Conservation (phyloP, 2,113 vertebrate species). For the Bolborhynchus lineola region DNA sequence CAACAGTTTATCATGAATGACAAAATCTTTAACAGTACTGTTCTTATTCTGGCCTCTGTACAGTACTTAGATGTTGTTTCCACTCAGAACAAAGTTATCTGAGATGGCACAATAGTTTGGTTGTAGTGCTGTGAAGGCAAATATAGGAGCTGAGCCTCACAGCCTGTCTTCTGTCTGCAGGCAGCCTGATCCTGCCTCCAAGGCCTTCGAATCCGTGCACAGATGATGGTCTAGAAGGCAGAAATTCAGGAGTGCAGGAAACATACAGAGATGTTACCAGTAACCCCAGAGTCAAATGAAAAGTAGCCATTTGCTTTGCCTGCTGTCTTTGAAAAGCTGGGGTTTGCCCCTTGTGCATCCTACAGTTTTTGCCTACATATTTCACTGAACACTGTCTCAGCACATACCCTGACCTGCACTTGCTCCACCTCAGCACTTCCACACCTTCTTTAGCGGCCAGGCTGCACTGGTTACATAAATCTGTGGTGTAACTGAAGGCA, state of each 20-base stretch:
- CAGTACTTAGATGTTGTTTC: not conserved
- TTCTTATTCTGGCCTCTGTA: not conserved
- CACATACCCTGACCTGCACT: not conserved
- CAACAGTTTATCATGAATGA: not conserved
- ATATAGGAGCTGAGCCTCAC: not conserved
- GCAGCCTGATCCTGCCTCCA: not conserved
- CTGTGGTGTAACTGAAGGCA: not conserved
- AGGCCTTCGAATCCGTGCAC: not conserved
- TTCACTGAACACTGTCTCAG: not conserved
- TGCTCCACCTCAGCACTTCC: not conserved
- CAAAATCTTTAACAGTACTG: not conserved
- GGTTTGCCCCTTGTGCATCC: not conserved
- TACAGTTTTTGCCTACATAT: not conserved
- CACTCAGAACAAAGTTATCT: not conserved
- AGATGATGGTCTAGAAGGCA: not conserved
- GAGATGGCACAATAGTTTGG: not conserved
- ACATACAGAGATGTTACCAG: fast-evolving
- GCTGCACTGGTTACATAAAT: no score
- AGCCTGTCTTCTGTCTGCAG: not conserved
- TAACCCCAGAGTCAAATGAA: not conserved
- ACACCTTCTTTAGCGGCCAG: not conserved
- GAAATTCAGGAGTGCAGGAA: not conserved
- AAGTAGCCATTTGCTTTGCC: not conserved
- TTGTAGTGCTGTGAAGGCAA: not conserved
- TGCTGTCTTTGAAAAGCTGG: fast-evolving